These are phyloP conservation scores for Helarctos malayanus DNA, from an alignment of 2,797 vertebrate genomes.

Conservation along the genomic window DNA sequence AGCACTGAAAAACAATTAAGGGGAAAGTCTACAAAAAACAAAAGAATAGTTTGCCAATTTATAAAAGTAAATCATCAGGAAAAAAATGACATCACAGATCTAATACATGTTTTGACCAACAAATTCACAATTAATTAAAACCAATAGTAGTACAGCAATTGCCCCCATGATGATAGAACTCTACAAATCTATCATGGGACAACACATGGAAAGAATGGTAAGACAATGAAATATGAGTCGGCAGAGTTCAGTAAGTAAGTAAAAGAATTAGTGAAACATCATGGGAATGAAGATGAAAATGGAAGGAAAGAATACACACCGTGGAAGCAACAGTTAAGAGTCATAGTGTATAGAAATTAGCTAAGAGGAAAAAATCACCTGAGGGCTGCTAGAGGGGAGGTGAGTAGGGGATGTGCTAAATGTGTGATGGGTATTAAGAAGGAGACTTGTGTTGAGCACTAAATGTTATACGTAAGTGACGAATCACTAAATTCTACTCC, in stretches of 20 bases:
- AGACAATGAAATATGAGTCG: not conserved
- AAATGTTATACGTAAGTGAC: not conserved
- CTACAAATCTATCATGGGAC: not conserved
- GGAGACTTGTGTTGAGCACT: not conserved
- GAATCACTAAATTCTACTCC: not conserved
- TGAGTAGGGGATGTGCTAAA: not conserved
- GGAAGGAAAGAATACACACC: not conserved
- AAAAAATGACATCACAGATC: not conserved
- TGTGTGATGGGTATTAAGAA: not conserved
- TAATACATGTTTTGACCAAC: not conserved
- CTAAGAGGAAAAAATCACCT: not conserved
- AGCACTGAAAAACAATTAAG: not conserved
- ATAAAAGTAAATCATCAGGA: not conserved
- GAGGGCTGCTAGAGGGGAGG: not conserved
- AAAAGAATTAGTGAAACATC: not conserved
- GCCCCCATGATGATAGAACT: not conserved
- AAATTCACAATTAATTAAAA: not conserved
- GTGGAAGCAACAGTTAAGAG: not conserved
- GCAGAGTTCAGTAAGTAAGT: not conserved
- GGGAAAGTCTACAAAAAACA: not conserved
- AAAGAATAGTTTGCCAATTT: not conserved
- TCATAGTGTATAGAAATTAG: not conserved
- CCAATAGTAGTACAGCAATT: not conserved
- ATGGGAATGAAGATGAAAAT: not conserved
- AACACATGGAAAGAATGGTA: not conserved